Base-by-base conservation (phyloP, 2,797 vertebrate genomes). In the Hyperoplus immaculatus region DNA sequence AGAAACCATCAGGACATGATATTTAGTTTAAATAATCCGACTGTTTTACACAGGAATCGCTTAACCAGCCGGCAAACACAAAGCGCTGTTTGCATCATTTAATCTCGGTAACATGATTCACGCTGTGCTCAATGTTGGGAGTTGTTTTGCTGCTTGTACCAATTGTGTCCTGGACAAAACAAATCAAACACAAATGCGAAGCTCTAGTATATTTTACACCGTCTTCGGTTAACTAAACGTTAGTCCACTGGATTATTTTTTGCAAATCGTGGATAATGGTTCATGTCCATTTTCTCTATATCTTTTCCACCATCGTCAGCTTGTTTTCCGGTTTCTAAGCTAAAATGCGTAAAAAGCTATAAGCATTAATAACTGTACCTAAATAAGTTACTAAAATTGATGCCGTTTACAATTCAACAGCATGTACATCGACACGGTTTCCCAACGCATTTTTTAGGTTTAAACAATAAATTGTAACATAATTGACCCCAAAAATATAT, bases 41-140 rank as follows among this genome's bases (percentile, higher is more conserved):
- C 45, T 43, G 49, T 75, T 79, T 69, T 42, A 66, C 75, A 74
- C 66, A 80, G 49, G 58, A 85, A 62, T 72, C 69, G 47, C 21
- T 57, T 29, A 57, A 81, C 47, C 12, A 49, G 41, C 21, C 71
- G 49, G 43, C 74, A 77, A 81, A 83, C 69, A 80, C 76, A 71
- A 78, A 77, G 39, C 21, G 47, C 39, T 57, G 29, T 71, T 64
- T 54, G 65, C 63, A 38, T 68, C 55, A 73, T 83, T 80, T 76
- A 45, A 51, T 81, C 57, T 57, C 29, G 43, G 59, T 41, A n/a
- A 21, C 39, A 14, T 6, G 14, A 65, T 42, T n/a, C 68, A 64
- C 4, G 36, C 50, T 83, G 75, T 8, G 51, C 68, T 74, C 6
- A 67, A 41, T 38, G 55, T 10, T 50, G 41, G 1, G 61, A 42